These are phyloP conservation scores for Chaetodon trifascialis DNA, from an alignment of 2,113 vertebrate genomes.

Conservation along the genomic window DNA sequence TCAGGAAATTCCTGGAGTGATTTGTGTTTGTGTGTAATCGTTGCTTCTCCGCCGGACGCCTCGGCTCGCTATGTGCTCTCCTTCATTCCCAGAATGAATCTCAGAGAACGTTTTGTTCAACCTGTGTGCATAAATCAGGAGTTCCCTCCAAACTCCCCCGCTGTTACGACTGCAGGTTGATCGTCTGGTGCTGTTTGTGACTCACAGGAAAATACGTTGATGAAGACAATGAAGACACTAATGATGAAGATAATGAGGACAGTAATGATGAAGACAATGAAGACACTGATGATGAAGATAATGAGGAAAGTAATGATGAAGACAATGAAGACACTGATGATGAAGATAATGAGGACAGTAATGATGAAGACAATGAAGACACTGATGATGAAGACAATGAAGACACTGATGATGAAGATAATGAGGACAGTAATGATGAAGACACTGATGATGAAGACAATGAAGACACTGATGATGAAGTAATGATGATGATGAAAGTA, in stretches of 20 bases:
- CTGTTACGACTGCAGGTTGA: background rate
- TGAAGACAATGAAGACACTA: background rate
- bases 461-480: too few species aligned
- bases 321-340: too few species aligned
- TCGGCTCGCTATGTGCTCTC: background rate
- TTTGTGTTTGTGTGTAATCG: background rate
- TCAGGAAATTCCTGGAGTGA: slow-evolving; percentile 26
- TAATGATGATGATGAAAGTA: background rate
- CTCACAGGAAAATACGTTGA: background rate
- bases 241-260: too few species aligned
- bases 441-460: too few species aligned
- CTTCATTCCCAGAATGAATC: background rate
- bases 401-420: too few species aligned
- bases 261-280: too few species aligned
- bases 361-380: too few species aligned
- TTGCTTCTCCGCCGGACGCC: background rate
- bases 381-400: too few species aligned
- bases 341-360: too few species aligned
- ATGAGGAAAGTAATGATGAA: background rate
- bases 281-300: too few species aligned
- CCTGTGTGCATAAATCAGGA: background rate
- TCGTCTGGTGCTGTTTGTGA: background rate
- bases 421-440: too few species aligned
- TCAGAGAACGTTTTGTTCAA: background rate
- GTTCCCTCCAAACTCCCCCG: background rate